Conservation (phyloP, 2,113 vertebrate genomes). For the Brachirus orientalis region DNA sequence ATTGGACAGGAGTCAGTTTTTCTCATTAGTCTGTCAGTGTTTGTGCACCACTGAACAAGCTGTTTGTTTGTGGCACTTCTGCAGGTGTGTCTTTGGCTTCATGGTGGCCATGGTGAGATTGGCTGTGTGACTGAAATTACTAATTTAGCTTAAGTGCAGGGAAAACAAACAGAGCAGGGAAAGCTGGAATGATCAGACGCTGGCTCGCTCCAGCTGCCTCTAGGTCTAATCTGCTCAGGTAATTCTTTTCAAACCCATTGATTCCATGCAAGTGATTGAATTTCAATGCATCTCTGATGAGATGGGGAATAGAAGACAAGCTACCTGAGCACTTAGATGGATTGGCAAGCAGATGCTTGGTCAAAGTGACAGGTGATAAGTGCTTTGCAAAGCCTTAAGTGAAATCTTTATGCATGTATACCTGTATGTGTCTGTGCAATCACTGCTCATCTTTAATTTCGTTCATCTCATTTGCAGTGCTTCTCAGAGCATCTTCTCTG, state of each 20-base stretch:
- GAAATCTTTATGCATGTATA: conserved; percentile 71
- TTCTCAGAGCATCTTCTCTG: conserved; percentile 41
- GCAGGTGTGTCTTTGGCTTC: conserved; percentile 77
- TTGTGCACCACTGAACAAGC: conserved; percentile 64
- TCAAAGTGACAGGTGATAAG: conserved; percentile 74
- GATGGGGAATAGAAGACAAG: conserved; percentile 44
- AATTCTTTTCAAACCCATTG: conserved; percentile 79
- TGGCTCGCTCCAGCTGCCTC: conserved; percentile 70
- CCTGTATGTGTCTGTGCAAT: conserved; percentile 43
- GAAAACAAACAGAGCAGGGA: conserved; percentile 79
- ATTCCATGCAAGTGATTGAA: conserved; percentile 78
- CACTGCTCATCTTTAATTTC: conserved; percentile 48
- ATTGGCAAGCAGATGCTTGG: conserved; percentile 73
- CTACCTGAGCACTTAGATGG: conserved; percentile 72
- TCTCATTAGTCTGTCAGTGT: conserved; percentile 64
- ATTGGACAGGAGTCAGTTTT: conserved; percentile 56
- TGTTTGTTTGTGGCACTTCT: conserved; percentile 70
- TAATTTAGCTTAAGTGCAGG: conserved; percentile 81
- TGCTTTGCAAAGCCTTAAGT: conserved; percentile 67
- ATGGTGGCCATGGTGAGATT: conserved; percentile 72
- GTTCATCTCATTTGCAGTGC: conserved; percentile 39
- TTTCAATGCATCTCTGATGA: conserved; percentile 79
- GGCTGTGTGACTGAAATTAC: conserved; percentile 80
- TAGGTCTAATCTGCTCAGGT: conserved; percentile 75
- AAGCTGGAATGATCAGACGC: conserved; percentile 67